Evolutionary conservation across 2,113 vertebrate genomes (phyloP).

Genomic region (Oryzias curvinotus): DNA sequence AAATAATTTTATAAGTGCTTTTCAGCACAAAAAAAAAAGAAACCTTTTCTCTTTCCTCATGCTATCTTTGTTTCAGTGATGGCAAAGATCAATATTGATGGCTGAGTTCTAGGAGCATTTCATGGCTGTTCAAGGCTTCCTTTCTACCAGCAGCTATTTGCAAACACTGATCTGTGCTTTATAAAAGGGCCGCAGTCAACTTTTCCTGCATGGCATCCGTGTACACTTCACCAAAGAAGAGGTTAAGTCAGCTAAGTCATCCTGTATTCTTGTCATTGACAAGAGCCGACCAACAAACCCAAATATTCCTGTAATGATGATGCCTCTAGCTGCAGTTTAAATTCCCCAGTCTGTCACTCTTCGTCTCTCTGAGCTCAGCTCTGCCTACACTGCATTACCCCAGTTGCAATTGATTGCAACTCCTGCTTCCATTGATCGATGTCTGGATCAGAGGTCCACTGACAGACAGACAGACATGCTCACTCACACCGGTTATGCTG

Average conservation of each 20-base stretch:
- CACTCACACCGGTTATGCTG: constrained; percentile 44
- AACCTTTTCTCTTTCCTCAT: too few relatives aligned
- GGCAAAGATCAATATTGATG: too few relatives aligned
- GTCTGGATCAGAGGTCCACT: constrained; percentile 22
- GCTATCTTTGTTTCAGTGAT: too few relatives aligned
- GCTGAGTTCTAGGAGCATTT: too few relatives aligned
- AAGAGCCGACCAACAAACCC: constrained; percentile 3
- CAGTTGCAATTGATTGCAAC: constrained; percentile 45
- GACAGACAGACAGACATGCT: constrained; percentile 40
- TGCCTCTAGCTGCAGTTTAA: constrained; percentile 22
- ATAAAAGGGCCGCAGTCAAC: too few relatives aligned
- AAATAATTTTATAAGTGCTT: too few relatives aligned
- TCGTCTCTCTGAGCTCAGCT: constrained; percentile 1
- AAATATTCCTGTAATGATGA: constrained; percentile 14
- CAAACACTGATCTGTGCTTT: too few relatives aligned
- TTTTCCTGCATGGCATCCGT: too few relatives aligned
- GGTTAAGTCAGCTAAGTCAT: neutral
- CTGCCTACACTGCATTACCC: constrained; percentile 5
- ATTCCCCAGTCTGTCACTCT: constrained; percentile 17
- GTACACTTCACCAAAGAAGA: constrained; percentile 3
- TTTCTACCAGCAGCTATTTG: too few relatives aligned
- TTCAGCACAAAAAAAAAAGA: too few relatives aligned
- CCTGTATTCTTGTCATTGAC: constrained; percentile 16
- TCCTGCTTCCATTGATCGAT: constrained; percentile 55
- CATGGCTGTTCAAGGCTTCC: too few relatives aligned